phyloP scores from a whole-genome alignment of 2,888 invertebrate genomes.

The Selenia dentaria region DNA sequence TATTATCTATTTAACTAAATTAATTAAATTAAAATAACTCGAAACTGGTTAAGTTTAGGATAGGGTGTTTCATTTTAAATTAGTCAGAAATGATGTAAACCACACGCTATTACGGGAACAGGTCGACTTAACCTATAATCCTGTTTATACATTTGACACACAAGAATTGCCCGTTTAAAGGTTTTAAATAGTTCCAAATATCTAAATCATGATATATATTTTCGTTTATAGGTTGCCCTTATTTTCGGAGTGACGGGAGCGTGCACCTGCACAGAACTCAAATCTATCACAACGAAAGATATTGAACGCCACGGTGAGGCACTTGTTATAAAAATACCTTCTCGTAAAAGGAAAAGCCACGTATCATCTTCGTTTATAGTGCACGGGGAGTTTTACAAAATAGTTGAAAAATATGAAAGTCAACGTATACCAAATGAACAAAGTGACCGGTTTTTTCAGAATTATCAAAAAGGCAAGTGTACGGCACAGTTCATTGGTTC shows the following conservation, averaged over 20 bases:
- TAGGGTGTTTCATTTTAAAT: too few species aligned
- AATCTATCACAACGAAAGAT: conserved; percentile 17
- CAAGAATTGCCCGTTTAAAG: too few species aligned
- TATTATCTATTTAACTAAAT: too few species aligned
- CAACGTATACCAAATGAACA: conserved; percentile 21
- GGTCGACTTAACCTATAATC: too few species aligned
- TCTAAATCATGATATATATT: too few species aligned
- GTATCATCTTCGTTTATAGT: conserved; percentile 21
- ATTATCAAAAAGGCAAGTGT: conserved; percentile 28
- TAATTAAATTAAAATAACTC: too few species aligned
- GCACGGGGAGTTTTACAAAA: conserved; percentile 7
- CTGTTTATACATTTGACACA: too few species aligned
- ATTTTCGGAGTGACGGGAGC: conserved; percentile 31
- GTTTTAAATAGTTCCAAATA: too few species aligned
- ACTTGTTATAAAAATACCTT: conserved; percentile 13
- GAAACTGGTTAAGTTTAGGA: too few species aligned
- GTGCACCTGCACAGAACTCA: conserved; percentile 16
- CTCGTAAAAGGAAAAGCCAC: conserved; percentile 25
- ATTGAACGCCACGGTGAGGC: conserved; percentile 24
- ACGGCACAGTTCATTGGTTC: conserved; percentile 23
- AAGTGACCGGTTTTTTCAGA: conserved; percentile 26
- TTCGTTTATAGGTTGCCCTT: conserved; percentile 23
- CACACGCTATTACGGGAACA: too few species aligned
- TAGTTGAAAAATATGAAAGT: conserved; percentile 25
- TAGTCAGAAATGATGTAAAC: too few species aligned